Conservation (phyloP, 2,113 vertebrate species). For the Fukomys damarensis region DNA sequence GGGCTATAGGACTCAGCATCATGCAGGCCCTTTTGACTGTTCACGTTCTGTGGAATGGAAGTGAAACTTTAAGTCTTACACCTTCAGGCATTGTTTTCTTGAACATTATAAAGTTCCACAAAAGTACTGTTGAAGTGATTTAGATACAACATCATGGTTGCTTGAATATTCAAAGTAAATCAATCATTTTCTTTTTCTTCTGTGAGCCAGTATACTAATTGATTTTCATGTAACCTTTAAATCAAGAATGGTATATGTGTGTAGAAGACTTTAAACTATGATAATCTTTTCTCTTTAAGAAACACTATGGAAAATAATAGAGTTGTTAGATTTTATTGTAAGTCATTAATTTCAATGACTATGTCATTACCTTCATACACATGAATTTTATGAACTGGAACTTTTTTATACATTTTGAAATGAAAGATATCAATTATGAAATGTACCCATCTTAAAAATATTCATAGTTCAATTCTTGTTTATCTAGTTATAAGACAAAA, state of each 20-base stretch:
- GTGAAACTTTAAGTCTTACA: too few relatives aligned
- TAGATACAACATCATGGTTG: background rate
- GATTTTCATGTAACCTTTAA: background rate
- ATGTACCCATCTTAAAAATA: background rate
- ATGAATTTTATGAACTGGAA: background rate
- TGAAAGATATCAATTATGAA: background rate
- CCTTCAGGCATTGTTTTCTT: background rate
- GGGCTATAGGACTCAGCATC: too few relatives aligned
- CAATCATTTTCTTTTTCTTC: background rate
- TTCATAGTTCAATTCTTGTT: background rate
- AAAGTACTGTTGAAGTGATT: background rate
- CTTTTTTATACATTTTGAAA: slow-evolving; percentile 16
- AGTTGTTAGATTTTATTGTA: slow-evolving; percentile 4
- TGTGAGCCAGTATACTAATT: background rate
- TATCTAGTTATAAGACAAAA: background rate
- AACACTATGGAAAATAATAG: background rate
- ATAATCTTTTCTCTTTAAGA: background rate
- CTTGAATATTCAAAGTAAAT: background rate
- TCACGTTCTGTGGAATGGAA: too few relatives aligned
- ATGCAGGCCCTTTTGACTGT: too few relatives aligned
- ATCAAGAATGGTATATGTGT: background rate
- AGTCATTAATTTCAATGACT: background rate
- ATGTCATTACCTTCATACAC: background rate
- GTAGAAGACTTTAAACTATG: background rate
- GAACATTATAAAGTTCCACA: background rate